phyloP scores from a whole-genome alignment of 2,113 vertebrate species.

The Arothron firmamentum region DNA sequence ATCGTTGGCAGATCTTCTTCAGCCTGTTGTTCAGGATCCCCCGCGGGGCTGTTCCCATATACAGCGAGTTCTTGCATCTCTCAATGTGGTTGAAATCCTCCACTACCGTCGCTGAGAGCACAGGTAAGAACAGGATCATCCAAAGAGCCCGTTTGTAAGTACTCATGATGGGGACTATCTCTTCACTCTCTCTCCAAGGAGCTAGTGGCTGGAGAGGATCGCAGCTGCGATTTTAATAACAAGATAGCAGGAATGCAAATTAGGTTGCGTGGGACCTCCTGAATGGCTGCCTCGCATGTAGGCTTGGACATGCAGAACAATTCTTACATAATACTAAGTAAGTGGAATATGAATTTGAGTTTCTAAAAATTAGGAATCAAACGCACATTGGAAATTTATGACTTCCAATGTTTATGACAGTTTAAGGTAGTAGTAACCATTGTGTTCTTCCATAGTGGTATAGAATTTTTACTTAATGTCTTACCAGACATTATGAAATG shows the following conservation, averaged over 20 bases:
- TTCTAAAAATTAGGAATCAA: too few relatives aligned
- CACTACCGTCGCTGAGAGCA: constrained; percentile 46
- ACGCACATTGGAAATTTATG: too few relatives aligned
- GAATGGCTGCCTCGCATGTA: constrained; percentile 1
- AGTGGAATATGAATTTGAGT: too few relatives aligned
- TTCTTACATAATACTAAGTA: background rate
- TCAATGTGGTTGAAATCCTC: constrained; percentile 68
- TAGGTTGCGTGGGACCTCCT: background rate
- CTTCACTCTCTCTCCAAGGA: background rate
- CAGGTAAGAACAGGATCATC: constrained; percentile 1
- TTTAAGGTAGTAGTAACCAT: too few relatives aligned
- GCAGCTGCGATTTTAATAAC: constrained; percentile 43
- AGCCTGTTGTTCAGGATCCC: constrained; percentile 46
- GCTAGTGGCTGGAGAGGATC: background rate
- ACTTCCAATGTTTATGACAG: too few relatives aligned
- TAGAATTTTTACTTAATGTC: too few relatives aligned
- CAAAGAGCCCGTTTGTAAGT: background rate
- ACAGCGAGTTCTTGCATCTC: constrained; percentile 70
- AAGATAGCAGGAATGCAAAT: constrained; percentile 52
- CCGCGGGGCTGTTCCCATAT: constrained; percentile 69
- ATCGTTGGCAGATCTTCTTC: constrained; percentile 71
- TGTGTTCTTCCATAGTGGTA: too few relatives aligned
- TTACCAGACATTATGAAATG: too few relatives aligned
- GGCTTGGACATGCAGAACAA: constrained; percentile 1
- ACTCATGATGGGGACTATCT: too few relatives aligned